These are phyloP conservation scores for Sicus ferrugineus DNA, from an alignment of 2,888 invertebrate species.

Conservation along the genomic window DNA sequence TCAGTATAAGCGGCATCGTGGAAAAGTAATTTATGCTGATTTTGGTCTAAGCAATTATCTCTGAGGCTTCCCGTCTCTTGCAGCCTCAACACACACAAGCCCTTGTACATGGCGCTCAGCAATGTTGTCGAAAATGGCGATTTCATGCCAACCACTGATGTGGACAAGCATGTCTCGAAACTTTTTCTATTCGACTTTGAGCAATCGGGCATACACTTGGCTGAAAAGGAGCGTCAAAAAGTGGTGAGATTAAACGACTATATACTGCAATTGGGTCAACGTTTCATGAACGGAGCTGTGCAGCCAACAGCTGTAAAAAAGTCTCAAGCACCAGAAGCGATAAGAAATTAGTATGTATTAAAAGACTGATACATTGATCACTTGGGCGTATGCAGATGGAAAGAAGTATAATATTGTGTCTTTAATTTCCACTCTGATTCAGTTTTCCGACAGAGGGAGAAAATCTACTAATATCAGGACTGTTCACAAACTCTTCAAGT, in stretches of 20 bases:
- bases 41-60: too few species aligned
- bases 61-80: too few species aligned
- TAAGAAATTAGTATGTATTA: slow-evolving; percentile 80
- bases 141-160: slow-evolving; percentile 69
- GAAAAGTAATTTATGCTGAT: too few species aligned
- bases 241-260: slow-evolving; percentile 89
- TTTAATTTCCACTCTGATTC: neutral
- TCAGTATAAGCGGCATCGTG: slow-evolving; percentile 88
- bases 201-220: slow-evolving; percentile 94
- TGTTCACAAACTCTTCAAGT: slow-evolving; percentile 84
- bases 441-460: slow-evolving; percentile 75
- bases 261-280: slow-evolving; percentile 84
- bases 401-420: neutral
- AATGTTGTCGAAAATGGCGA: slow-evolving; percentile 78
- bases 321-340: slow-evolving; percentile 73
- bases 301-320: slow-evolving; percentile 74
- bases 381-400: neutral
- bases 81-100: slow-evolving; percentile 89
- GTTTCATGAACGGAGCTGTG: slow-evolving; percentile 80
- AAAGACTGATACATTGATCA: neutral
- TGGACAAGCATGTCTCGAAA: slow-evolving; percentile 86
- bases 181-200: slow-evolving; percentile 97
- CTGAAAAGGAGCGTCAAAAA: slow-evolving; percentile 72
- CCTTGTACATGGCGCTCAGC: slow-evolving; percentile 80
- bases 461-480: slow-evolving; percentile 78